Base-by-base conservation (phyloP, 2,888 invertebrate genomes). In the Cryptocheilus praepositus region DNA sequence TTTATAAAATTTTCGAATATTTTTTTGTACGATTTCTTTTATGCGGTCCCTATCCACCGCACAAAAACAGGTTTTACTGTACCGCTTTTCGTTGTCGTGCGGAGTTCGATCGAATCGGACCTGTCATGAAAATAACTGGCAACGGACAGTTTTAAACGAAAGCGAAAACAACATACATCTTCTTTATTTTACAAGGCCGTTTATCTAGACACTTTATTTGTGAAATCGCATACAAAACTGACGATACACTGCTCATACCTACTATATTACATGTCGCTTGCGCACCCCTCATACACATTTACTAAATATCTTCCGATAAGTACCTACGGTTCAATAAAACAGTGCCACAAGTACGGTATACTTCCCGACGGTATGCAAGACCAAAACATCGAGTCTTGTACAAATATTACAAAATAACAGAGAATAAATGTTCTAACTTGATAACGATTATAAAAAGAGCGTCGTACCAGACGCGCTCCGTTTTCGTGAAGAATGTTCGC, bases 381-480 rank as follows among this genome's bases (percentile, higher is more conserved):
- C 19, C 36, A 55, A 55, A 36, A 46, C 25, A 57, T 59, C 22
- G 64, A 58, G 51, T 45, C n/a, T 71, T 58, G 44, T 60, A 71
- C 43, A 72, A 70, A 74, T 57, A 49, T 70, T 46, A 64, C n/a
- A 54, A 61, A 63, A 67, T 59, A 72, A 73, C 65, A 79, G 69
- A 64, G 60, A 61, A 61, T 64, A 73, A 53, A 66, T 43, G 54
- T 67, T 58, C 49, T 67, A 64, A 61, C 57, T 21, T 21, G 59
- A 60, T 21, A 63, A 71, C 52, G 44, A 59, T 43, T 64, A 69
- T 28, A 76, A 68, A 55, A 59, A 61, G 58, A 62, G 56, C 72
- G 70, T 76, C 73, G 78, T 82, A 66, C 73, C 78, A 79, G 80
- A 79, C 78, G 71, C 75, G 54, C 70, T 77, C 61, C 21, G 44